Base-by-base conservation (phyloP, 2,888 invertebrate species). In the Mythimna vitellina region DNA sequence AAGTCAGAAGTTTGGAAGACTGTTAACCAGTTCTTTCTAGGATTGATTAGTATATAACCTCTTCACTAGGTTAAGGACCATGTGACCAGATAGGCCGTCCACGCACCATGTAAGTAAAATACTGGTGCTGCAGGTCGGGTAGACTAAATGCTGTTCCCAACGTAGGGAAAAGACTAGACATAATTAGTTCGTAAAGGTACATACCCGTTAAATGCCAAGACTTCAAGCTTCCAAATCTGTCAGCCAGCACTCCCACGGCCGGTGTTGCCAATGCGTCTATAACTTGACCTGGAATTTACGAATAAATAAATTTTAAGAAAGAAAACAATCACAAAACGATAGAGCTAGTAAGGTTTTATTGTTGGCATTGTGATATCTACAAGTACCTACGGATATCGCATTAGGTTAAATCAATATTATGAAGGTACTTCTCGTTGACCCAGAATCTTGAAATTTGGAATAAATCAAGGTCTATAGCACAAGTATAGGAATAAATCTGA, bases 211-310 rank as follows among this genome's bases (percentile, higher is more conserved):
- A 96, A 96, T 99, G 99, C 99, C 99, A 99, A 46, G 97, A 94
- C 92, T 98, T 98, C 89, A 98, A 97, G 79, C 97, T 97, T 58
- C 98, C 97, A 96, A 97, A 96, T 92, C 96, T 97, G 92, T 99
- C 99, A 68, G 98, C 97, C 83, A 98, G 97, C 76, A 98, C 95
- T 0, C 99, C 99, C 65, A 99, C 98, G 57, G 98, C 95, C 22
- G 99, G 98, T 25, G 99, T 99, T 20, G 98, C 97, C 58, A 99
- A 81, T 4, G 98, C 99, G 95, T 99, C 99, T 65, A 98, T 97
- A 4, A 99, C 95, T 96, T 98, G 97, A 46, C 98, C 99, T 96
- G 97, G 80, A 96, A 84, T 73, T 69, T 20, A 68, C 46, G 65
- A 63, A 61, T 12, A 29, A 60, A 57, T 22, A 38, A 35, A 46